Percentiles rank a stretch among this genome's conserved stretches.
Conservation (phyloP, 2,888 invertebrate genomes). For the Hedychridium roseum region DNA sequence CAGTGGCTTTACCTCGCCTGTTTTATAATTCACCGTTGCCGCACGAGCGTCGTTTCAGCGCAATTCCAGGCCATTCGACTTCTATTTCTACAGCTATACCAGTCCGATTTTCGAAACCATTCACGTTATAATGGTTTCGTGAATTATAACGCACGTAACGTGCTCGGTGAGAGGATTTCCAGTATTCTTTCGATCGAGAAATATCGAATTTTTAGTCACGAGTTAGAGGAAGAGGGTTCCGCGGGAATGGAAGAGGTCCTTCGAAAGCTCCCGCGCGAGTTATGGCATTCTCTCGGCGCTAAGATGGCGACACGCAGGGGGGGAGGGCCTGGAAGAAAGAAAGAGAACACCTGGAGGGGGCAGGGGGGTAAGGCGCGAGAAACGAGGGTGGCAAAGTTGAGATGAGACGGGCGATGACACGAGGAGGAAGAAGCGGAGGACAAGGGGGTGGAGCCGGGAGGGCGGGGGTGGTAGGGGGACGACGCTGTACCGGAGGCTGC, state of each 20-base stretch:
- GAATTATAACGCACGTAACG: no score
- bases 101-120: no score
- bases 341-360: conserved; percentile 14
- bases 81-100: no score
- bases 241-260: conserved; percentile 19
- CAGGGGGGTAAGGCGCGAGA: conserved; percentile 39
- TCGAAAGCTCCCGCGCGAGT: conserved; percentile 44
- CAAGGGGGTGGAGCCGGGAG: conserved; percentile 10
- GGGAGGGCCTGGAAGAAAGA: conserved; percentile 12
- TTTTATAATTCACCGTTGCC: no score
- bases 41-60: no score
- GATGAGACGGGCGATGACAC: conserved; percentile 49
- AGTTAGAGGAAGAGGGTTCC: neutral
- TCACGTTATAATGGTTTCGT: no score
- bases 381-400: conserved; percentile 57
- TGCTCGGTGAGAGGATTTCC: no score
- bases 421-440: neutral
- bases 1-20: no score
- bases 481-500: conserved; percentile 62
- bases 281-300: conserved; percentile 46
- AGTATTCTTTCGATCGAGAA: no score
- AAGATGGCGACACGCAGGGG: conserved; percentile 48
- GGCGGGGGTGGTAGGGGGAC: conserved; percentile 41
- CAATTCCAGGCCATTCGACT: no score
- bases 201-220: no score